Conservation (phyloP, 2,888 invertebrate species). For the Empis stercorea region DNA sequence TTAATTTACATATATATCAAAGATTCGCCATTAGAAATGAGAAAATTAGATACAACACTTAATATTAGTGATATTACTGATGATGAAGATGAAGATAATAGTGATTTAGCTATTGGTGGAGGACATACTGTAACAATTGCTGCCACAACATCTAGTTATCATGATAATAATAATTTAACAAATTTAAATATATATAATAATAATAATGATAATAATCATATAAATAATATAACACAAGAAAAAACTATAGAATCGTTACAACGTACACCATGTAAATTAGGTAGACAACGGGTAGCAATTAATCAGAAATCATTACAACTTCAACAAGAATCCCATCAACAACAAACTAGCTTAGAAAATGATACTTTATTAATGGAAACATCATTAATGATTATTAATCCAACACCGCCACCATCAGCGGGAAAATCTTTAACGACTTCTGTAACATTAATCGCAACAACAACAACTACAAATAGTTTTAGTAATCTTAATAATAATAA, state of each 20-base stretch:
- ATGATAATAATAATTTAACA: slow-evolving; percentile 8
- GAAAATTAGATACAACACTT: slow-evolving; percentile 27
- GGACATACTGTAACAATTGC: background rate
- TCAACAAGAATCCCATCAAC: slow-evolving; percentile 12
- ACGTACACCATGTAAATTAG: slow-evolving; percentile 25
- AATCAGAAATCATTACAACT: slow-evolving; percentile 24
- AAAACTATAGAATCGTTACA: slow-evolving; percentile 4
- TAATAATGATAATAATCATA: slow-evolving; percentile 3
- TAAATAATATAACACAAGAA: slow-evolving; percentile 4
- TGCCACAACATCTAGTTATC: slow-evolving; percentile 3
- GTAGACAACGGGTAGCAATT: slow-evolving; percentile 28
- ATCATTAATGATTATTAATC: slow-evolving; percentile 27
- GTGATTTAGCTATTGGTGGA: background rate
- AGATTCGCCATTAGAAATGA: slow-evolving; percentile 30
- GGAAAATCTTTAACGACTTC: slow-evolving; percentile 7
- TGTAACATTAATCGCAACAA: background rate
- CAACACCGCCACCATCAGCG: slow-evolving; percentile 11
- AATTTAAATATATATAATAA: slow-evolving; percentile 7
- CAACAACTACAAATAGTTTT: background rate
- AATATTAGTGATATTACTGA: slow-evolving; percentile 29
- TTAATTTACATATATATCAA: slow-evolving; percentile 14
- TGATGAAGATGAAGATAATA: slow-evolving; percentile 23
- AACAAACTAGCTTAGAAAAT: slow-evolving; percentile 16
- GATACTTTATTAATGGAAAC: slow-evolving; percentile 29
- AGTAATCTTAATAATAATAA: background rate